Base-by-base conservation (phyloP, 2,113 vertebrate genomes). In the Bambusicola thoracicus region DNA sequence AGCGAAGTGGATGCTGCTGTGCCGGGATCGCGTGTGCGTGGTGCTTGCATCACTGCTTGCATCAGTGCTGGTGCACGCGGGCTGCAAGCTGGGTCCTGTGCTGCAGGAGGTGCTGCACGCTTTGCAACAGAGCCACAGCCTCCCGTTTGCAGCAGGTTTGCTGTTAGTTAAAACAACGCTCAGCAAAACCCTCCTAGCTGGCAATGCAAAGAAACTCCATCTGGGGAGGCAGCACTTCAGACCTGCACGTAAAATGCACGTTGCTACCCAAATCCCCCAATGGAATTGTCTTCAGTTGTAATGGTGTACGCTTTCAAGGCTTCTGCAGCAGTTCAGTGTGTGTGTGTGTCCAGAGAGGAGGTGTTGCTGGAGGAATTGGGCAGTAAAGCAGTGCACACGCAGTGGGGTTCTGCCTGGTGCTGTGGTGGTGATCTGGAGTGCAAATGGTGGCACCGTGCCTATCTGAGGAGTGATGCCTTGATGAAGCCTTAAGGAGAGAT, bases 41-140 rank as follows among this genome's bases (percentile, higher is more conserved):
- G 5, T 10, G 22, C 13, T 27, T n/a, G 15, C 40, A 32, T 17
- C 16, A 41, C 24, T 32, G 32, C 59, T 27, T n/a, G 15, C 40
- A 32, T 17, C 16, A 41, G n/a, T 32, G 15, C 34, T 10, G 12
- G 40, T 40, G 21, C 12, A 49, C 7, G 15, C 25, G 11, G 67
- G n/a, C n/a, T 69, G 51, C 2, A 7, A 5, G 38, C 4, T 1
- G 2, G 16, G 55, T 10, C 1, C 17, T 43, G 27, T 29, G 51
- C 51, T 25, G 68, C 14, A 24, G 1, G 15, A 48, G 3, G 16
- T 1, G 21, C 27, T 17, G 51, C 0, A 4, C 4, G 8, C 19
- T 58, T 69, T 24, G 11, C 17, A 13, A 2, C 66, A 51, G 43
- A 44, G 49, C 7, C 32, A 11, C 43, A 27, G 24, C 11, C 29